phyloP scores from a whole-genome alignment of 2,888 invertebrate species.

The Clunio marinus region DNA sequence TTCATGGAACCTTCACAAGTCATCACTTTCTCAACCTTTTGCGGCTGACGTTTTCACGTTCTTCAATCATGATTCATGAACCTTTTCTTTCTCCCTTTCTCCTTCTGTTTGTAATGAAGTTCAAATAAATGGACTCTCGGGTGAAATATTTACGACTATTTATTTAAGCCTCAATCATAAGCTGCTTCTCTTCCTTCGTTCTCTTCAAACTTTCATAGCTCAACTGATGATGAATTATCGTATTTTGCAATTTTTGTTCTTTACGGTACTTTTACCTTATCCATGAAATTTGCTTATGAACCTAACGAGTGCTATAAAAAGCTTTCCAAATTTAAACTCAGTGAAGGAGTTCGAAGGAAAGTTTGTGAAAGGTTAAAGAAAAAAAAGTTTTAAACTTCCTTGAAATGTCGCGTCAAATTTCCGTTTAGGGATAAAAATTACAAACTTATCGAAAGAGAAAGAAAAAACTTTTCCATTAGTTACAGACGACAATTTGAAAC shows the following conservation, averaged over 20 bases:
- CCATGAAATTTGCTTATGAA: neutral
- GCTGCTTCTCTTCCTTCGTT: neutral
- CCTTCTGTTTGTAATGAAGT: neutral
- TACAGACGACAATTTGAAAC: neutral
- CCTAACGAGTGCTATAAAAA: neutral
- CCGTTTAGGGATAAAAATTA: neutral
- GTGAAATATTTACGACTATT: constrained; percentile 32
- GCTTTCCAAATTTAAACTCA: neutral
- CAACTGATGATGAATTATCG: neutral
- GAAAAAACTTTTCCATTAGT: constrained; percentile 11
- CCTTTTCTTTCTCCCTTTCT: neutral
- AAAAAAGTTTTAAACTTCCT: constrained; percentile 32
- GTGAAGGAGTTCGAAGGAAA: constrained; percentile 6
- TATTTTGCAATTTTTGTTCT: neutral
- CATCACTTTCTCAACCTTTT: constrained; percentile 23
- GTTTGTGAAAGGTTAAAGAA: constrained; percentile 3
- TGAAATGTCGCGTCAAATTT: constrained; percentile 26
- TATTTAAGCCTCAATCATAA: constrained; percentile 34
- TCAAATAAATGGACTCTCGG: constrained; percentile 19
- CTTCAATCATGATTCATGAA: no score
- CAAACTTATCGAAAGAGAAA: constrained; percentile 12
- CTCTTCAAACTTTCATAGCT: neutral
- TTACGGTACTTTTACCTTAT: neutral
- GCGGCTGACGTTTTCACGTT: no score
- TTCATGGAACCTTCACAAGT: constrained; percentile 27